phyloP scores from a whole-genome alignment of 1,140 invertebrate genomes.

The Nixonia krombeini region DNA sequence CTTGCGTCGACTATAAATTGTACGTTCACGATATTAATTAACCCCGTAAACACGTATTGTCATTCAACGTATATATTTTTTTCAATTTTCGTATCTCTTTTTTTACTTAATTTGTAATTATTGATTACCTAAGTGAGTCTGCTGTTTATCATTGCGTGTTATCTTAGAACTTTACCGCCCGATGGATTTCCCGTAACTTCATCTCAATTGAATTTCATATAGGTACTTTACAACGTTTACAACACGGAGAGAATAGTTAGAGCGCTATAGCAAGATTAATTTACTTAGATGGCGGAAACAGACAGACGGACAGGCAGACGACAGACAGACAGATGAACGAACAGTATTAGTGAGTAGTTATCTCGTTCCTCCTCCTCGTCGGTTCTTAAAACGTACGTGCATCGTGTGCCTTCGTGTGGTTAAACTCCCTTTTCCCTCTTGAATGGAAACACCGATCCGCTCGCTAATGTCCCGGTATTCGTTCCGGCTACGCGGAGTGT shows the following conservation, averaged over 20 bases:
- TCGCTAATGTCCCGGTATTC: conserved; percentile 38
- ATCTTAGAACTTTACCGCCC: conserved; percentile 25
- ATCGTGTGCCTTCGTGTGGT: conserved; percentile 14
- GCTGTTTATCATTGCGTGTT: conserved; percentile 23
- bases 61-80: conserved; percentile 66
- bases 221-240: conserved; percentile 62
- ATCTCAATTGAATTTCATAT: conserved; percentile 31
- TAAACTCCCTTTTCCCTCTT: too few relatives aligned
- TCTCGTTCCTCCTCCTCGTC: conserved; percentile 13
- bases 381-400: conserved; percentile 17
- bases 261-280: conserved; percentile 56
- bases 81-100: conserved; percentile 28
- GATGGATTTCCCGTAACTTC: conserved; percentile 19
- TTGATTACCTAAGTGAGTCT: conserved; percentile 48
- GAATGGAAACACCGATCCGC: conserved; percentile 12
- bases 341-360: conserved; percentile 53
- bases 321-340: conserved; percentile 66
- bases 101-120: conserved; percentile 51
- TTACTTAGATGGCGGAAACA: conserved; percentile 59
- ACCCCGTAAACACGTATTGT: conserved; percentile 67
- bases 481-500: conserved; percentile 40
- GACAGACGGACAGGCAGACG: conserved; percentile 60
- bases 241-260: conserved; percentile 67
- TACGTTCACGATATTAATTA: conserved; percentile 49
- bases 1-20: conserved; percentile 38